Base-by-base conservation (phyloP, 2,113 vertebrate species). In the Phrynosoma blainvillii region DNA sequence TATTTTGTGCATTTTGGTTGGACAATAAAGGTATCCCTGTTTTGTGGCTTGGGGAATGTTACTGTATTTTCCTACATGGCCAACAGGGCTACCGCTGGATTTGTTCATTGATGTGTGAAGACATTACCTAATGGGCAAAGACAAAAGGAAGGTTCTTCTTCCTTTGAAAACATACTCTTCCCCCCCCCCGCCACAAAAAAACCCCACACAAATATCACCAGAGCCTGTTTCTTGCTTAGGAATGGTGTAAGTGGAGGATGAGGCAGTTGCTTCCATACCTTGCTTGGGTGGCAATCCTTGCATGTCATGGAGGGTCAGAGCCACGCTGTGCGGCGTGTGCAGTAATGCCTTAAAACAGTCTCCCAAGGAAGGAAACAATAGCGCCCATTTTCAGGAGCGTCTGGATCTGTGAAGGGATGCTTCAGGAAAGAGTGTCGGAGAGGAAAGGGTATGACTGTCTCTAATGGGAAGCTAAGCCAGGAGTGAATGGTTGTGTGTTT, bases 391-490 rank as follows among this genome's bases (percentile, higher is more conserved):
- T 36, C 27, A 77, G 0, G 27, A 47, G 59, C 5, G 9, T 62
- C 71, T 42, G 56, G 27, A 59, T 59, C 54, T 30, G 25, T 4
- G 4, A 36, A 76, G 74, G 71, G 10, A 11, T 73, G 40, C 79
- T 27, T 32, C 16, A 12, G 32, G 25, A 42, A 14, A 86, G 40
- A 21, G 42, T 68, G 59, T 30, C 13, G 4, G 2, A 13, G 12
- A 1, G 0, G 2, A 65, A 84, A 84, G 23, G 82, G 21, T 0
- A 0, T 21, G 5, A 2, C 65, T 80, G 40, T 27, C 80, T 85
- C 81, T 93, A 91, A 92, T 90, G 88, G 86, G 88, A 93, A 90
- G 65, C 75, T 42, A 32, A 88, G 80, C 2, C 2, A 78, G 82
- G 91, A 81, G 81, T 54, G 59, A 20, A 30, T 11, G 5, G 5